phyloP scores from a whole-genome alignment of 1,140 invertebrate genomes.

The Zophobas morio region DNA sequence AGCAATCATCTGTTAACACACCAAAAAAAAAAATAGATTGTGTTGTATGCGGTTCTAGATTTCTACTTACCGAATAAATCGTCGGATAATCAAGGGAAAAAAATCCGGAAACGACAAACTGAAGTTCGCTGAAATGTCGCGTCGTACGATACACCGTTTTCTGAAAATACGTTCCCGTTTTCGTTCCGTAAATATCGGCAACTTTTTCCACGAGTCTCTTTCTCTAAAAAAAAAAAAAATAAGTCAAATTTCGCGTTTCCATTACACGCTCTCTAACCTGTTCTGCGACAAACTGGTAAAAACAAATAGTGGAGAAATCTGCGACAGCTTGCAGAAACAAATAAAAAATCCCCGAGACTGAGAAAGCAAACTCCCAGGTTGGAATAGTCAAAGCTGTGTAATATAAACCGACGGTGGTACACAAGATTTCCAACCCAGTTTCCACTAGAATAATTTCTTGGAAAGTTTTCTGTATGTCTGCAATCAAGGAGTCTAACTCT shows the following conservation, averaged over 20 bases:
- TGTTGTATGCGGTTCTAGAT: not conserved
- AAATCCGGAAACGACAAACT: not conserved
- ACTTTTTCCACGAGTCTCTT: not conserved
- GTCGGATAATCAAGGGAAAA: not conserved
- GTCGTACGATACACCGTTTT: not conserved
- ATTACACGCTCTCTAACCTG: not conserved
- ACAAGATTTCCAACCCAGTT: not conserved
- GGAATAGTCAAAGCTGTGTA: not conserved
- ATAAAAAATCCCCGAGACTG: not conserved
- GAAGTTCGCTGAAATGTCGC: not conserved
- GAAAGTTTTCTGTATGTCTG: not conserved
- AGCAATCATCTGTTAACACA: not conserved
- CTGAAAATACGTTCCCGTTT: not conserved
- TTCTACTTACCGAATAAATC: slow-evolving; percentile 1
- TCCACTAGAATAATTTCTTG: slow-evolving; percentile 11
- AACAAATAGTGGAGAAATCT: not conserved
- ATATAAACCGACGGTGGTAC: not conserved
- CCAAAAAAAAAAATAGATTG: not conserved
- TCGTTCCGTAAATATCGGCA: not conserved
- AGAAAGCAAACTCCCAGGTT: not conserved
- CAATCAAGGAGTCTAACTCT: not conserved
- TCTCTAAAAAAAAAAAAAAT: not conserved
- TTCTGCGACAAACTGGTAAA: not conserved
- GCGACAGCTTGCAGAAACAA: not conserved
- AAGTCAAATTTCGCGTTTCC: not conserved